Evolutionary conservation across 2,888 invertebrate genomes (phyloP), one percentile per base, ranked within the genome.

Genomic region (Branchellion lobata): DNA sequence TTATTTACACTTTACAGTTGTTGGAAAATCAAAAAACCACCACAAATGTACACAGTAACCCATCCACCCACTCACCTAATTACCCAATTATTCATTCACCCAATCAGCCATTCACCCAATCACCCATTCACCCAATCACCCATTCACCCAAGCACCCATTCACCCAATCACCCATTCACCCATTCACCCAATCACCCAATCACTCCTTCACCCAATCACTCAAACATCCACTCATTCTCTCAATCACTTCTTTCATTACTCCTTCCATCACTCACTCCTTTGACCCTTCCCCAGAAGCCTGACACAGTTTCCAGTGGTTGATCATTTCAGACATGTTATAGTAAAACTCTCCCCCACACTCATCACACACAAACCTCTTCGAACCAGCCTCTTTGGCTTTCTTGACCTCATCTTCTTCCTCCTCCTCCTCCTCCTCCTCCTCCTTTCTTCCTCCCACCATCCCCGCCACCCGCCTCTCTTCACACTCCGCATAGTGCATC

Each of bases 271-370:
- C 27, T 71, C 71, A 71, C 24, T 24, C 34, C 34, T 31, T 24
- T 36, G 11, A 36, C 27, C 40, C 0, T 14, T 33, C 40, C 40
- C 29, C 27, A 24, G n/a, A 27, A 24, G 0, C 27, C 51, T 29
- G 31, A 21, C 79, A 79, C 31, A 14, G 31, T 29, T 72, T 79
- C 79, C 34, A 71, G 29, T 79, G 79, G 21, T 71, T 47, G 27
- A 79, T 31, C n/a, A 79, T 79, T 53, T 79, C 71, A 14, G 47
- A 24, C 29, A 69, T 79, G 29, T 71, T 79, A 31, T 74, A 78
- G n/a, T 29, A 51, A 34, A 61, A 80, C 51, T 33, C 34, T 47
- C 53, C 53, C 85, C 90, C 90, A 53, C 73, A 79, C 33, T 40
- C 27, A 11, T 51, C 36, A 24, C 71, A 81, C 47, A 34, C 34